Conservation (phyloP, 2,888 invertebrate species). For the Dynastes tityus region DNA sequence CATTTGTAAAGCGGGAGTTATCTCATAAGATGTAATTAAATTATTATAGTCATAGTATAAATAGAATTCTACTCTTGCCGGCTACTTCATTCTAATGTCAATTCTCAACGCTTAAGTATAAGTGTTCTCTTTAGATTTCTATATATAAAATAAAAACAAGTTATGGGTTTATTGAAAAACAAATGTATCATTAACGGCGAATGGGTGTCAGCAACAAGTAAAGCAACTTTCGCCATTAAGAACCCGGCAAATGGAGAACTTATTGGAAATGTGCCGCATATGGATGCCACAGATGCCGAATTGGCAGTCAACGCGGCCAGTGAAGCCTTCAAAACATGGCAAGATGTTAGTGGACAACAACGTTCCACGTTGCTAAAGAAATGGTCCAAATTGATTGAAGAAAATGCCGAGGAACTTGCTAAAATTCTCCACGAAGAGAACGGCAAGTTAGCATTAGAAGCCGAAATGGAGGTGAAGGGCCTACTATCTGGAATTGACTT, state of each 20-base stretch:
- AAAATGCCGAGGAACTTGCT: slow-evolving; percentile 83
- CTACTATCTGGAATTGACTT: slow-evolving; percentile 95
- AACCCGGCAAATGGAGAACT: slow-evolving; percentile 79
- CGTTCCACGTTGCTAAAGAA: slow-evolving; percentile 79
- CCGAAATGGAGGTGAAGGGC: slow-evolving; percentile 90
- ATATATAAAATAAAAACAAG: no score
- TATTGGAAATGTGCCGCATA: slow-evolving; percentile 87
- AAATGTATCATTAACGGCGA: slow-evolving; percentile 27
- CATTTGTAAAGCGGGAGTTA: no score
- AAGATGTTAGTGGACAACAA: slow-evolving; percentile 83
- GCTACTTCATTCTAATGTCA: no score
- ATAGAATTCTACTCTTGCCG: no score
- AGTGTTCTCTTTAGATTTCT: no score
- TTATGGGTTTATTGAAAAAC: slow-evolving; percentile 55
- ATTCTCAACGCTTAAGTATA: no score
- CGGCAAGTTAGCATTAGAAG: slow-evolving; percentile 92
- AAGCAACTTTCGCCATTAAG: slow-evolving; percentile 19
- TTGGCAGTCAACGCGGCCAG: slow-evolving; percentile 84
- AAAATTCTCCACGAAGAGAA: slow-evolving; percentile 86
- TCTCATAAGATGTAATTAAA: no score
- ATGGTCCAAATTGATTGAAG: slow-evolving; percentile 85
- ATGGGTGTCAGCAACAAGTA: slow-evolving; percentile 30
- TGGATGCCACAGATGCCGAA: slow-evolving; percentile 82
- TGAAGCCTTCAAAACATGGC: slow-evolving; percentile 86
- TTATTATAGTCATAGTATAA: no score